Base-by-base conservation (phyloP, 2,888 invertebrate genomes). In the Parelbella ahira region DNA sequence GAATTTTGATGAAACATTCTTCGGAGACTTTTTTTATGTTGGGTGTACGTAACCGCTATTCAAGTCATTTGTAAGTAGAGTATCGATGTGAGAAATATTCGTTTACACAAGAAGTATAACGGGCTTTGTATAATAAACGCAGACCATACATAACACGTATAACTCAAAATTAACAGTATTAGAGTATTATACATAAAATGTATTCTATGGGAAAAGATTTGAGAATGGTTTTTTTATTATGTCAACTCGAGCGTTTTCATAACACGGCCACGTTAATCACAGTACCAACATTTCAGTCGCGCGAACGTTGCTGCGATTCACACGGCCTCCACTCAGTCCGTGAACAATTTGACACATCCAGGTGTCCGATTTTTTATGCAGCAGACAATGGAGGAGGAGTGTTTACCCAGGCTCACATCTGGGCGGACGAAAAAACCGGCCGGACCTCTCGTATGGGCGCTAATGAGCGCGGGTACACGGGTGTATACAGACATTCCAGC, bases 321-420 rank as follows among this genome's bases (percentile, higher is more conserved):
- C 83, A 83, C 83, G 82, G 68, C 49, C 71, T 68, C 68, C 76
- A 68, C 78, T 71, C 74, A 71, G 72, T 49, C 67, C 60, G 82
- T 81, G 86, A 86, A 86, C 83, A 82, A 77, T 86, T 84, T 86
- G 84, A 86, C 86, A 87, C 86, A 72, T 86, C 84, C 86, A 87
- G 87, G 86, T 87, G 86, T 84, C 72, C 74, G 58, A 70, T 81
- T 87, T 87, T 87, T 87, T 84, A 75, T 70, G 51, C 55, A 53
- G 53, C 69, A 64, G 65, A 81, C 82, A 80, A 83, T 74, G 64
- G 72, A 54, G 58, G 68, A 63, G 70, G 58, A 51, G 53, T 54
- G 53, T 59, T 82, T 86, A 64, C 75, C 68, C 72, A 75, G 68
- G 72, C 71, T 75, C 77, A 80, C 87, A 87, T 86, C 86, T 87